These are phyloP conservation scores for Napeogenes inachia DNA, from an alignment of 2,888 invertebrate species.

Conservation along the genomic window DNA sequence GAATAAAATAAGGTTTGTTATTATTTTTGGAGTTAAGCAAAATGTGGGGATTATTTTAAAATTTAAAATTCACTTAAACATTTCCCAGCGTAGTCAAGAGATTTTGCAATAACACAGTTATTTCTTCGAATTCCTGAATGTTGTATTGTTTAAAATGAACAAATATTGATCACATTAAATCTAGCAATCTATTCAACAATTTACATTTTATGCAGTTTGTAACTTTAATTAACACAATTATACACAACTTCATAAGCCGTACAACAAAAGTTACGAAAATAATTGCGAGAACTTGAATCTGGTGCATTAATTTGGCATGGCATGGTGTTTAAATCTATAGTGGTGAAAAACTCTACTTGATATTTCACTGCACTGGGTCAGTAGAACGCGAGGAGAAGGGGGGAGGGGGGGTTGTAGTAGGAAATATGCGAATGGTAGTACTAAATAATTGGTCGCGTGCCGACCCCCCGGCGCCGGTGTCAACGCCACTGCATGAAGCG, in stretches of 20 bases:
- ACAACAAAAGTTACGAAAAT: not conserved
- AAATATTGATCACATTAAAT: no score
- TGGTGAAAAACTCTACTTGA: constrained; percentile 26
- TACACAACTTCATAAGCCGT: no score
- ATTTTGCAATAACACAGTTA: no score
- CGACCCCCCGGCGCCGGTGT: constrained; percentile 61
- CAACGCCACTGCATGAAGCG: constrained; percentile 63
- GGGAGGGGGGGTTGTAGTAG: constrained; percentile 22
- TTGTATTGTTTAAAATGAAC: no score
- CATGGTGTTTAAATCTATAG: constrained; percentile 25
- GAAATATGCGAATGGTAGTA: constrained; percentile 41
- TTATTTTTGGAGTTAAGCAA: no score
- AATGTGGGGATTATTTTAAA: no score
- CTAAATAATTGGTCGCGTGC: constrained; percentile 70
- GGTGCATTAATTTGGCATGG: constrained; percentile 25
- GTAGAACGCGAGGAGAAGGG: constrained; percentile 29
- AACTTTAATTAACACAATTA: no score
- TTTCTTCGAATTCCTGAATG: no score
- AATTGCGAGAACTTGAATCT: constrained; percentile 3
- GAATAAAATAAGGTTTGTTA: not conserved
- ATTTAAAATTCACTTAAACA: no score
- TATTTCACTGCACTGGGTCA: constrained; percentile 36
- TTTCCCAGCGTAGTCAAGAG: no score
- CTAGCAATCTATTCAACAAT: no score
- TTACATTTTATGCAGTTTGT: no score